Base-by-base conservation (phyloP, 2,113 vertebrate genomes). In the Nyctibius bracteatus region DNA sequence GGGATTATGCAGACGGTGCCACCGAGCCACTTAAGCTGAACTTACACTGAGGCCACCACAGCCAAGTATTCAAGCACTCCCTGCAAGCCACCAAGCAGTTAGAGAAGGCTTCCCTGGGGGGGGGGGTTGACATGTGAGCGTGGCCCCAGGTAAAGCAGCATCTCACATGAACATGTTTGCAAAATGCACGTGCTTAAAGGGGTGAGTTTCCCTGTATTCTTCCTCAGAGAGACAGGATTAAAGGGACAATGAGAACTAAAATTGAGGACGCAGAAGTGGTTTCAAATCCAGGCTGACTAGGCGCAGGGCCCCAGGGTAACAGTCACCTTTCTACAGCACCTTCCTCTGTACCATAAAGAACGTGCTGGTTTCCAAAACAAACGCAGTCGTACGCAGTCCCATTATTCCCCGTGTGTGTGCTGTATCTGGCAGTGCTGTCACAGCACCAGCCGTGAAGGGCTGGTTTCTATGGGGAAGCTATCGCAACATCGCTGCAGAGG, bases 391-490 rank as follows among this genome's bases (percentile, higher is more conserved):
- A 16, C 4, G 0, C 10, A 0, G 5, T 4, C 51, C 55, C 1
- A 0, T 11, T 8, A 8, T 4, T 25, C 66, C 59, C 51, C 4
- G 1, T 7, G 6, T 0, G 8, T 0, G 6, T 0, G 2, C 0
- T 4, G n/a, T 0, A 14, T 12, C 46, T 2, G 25, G 75, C 72
- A 37, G 75, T 0, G 3, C 33, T 17, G 21, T 8, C 16, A 8
- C 44, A 6, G 61, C 17, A 2, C 63, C 3, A 1, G 47, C 5
- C 8, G 2, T 17, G 2, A 2, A 37, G 58, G 8, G 7, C 31
- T 1, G 21, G n/a, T 80, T 72, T 57, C 87, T 33, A 8, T 1
- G 41, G 66, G 74, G 61, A 61, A 73, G 49, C 74, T 30, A 41
- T 24, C 0, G 0, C 88, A 75, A 88, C 85, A 75, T n/a, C 30